Base-by-base conservation (phyloP, 92 coral and sea anemone species). In the Plumapathes pennacea region DNA sequence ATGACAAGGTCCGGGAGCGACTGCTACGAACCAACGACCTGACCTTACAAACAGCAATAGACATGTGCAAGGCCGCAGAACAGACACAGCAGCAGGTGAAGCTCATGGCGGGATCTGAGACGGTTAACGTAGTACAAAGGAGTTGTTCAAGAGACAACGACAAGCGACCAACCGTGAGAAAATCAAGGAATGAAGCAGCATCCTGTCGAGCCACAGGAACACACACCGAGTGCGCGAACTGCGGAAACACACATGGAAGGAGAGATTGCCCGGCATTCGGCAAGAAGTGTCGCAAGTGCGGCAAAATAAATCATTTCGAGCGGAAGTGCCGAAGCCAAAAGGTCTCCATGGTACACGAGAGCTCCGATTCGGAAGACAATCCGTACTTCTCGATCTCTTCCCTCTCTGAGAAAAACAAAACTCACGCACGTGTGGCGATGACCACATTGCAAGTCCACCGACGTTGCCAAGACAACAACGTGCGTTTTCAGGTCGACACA, bases 31-130 rank as follows among this genome's bases (percentile, higher is more conserved):
- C 14, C 32, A 57, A 77, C 34, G 72, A 63, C 26, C 52, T 77
- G 65, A 50, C 84, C 46, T 50, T 78, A 54, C 38, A 54, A 40
- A 78, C 69, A 78, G 78, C 83, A 27, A 56, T 68, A 23, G 84
- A 77, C 53, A 56, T 64, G 24, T 54, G 62, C 67, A 75, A 73
- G 38, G 82, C 82, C 23, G 54, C 82, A 53, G 74, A 66, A 66
- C 77, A 77, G 44, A 77, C 84, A 23, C 33, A 59, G 20, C 76
- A 56, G n/a, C 83, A 76, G 60, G 59, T 76, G 19, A 76, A 76
- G 45, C 60, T 38, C 15, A 67, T 76, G 45, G 46, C 59, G 13
- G 58, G 19, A 51, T 28, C 14, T 25, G 34, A 20, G 20, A 51
- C 7, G 13, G 58, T 29, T 2, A 51, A 51, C 32, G 58, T 40